Evolutionary conservation across 2,888 invertebrate species (phyloP), one percentile per base, ranked within the genome.

Genomic region (Alloscopus bannaensis): DNA sequence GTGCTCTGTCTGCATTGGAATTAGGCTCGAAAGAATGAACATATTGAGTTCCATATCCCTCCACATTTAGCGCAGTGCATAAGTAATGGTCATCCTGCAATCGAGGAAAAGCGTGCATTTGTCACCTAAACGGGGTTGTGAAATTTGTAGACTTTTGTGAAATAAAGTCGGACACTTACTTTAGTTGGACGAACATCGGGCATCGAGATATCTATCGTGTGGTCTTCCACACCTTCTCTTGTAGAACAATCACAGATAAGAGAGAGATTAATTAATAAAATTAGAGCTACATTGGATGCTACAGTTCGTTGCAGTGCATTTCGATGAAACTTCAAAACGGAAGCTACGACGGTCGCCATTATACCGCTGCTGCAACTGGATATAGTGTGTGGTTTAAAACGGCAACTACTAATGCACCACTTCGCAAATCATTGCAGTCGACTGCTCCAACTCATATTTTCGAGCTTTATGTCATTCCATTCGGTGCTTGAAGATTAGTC

Each of bases 1-100:
- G 91, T 8, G 91, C 90, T 18, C 90, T 88, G 57, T 89, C 88
- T 81, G 90, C 90, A 83, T 90, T 88, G 11, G 91, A 90, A 76
- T 90, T 88, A 3, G 91, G 91, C 81, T 89, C 88, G 87, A 86
- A 87, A 20, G 60, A 64, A 28, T 83, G 83, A 50, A 86, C 86
- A 62, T 85, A 87, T 60, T 83, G 81, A 36, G 87, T 86, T 36
- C 88, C 87, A 50, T 86, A 85, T 2, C 86, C 82, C 55, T 87
- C 86, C 66, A 88, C 81, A 84, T 88, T 87, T 85, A 87, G 86
- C 8, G 88, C 84, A 29, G 87, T 87, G 84, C 90, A 90, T 40
- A 89, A 83, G 85, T 90, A 90, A 26, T 88, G 88, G 85, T 90
- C 90, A 73, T 88, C 86, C 89, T 89, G 85, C 31, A 86, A 31